Base-by-base conservation (phyloP, 1,140 invertebrate species). In the Bombus haemorrhoidalis region DNA sequence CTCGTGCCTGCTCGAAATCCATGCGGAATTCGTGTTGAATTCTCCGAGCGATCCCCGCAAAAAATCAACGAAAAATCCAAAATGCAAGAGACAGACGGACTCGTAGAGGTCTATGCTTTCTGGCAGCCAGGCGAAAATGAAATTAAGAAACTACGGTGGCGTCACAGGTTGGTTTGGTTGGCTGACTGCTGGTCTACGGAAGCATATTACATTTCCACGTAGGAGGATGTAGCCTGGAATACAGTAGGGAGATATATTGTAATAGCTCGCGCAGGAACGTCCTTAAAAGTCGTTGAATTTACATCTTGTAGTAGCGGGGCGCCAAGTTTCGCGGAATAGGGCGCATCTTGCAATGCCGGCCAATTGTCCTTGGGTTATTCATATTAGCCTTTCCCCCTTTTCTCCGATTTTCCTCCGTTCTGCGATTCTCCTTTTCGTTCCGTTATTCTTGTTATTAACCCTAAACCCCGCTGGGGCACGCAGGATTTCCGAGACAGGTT, bases 291-390 rank as follows among this genome's bases (percentile, higher is more conserved):
- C 80, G 28, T 62, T 73, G 74, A 86, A 89, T 91, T 90, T 89
- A 90, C 77, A 88, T 89, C 81, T 47, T 25, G 69, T 32, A n/a
- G 69, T 62, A 81, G 73, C 47, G 59, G 68, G 41, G 25, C 34
- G 53, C 43, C 78, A 75, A 89, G 68, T 86, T 79, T 75, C 43
- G 43, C 57, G 69, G 18, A 82, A 75, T 80, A 85, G 81, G 69
- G 57, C 80, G 69, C 72, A 66, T 80, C 74, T 88, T 79, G 74
- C 73, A 39, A 72, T 34, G 34, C 28, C 28, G 62, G 57, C 79
- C 85, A 90, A 86, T 91, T 88, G 89, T 91, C 72, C 72, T 84
- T 71, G 47, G 62, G 53, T 86, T 87, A 91, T 90, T 90, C 87
- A 86, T 92, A 88, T 87, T 76, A 12, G 22, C 22, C 6, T 34